phyloP scores from a whole-genome alignment of 2,888 invertebrate species.

The Micropterix aruncella region DNA sequence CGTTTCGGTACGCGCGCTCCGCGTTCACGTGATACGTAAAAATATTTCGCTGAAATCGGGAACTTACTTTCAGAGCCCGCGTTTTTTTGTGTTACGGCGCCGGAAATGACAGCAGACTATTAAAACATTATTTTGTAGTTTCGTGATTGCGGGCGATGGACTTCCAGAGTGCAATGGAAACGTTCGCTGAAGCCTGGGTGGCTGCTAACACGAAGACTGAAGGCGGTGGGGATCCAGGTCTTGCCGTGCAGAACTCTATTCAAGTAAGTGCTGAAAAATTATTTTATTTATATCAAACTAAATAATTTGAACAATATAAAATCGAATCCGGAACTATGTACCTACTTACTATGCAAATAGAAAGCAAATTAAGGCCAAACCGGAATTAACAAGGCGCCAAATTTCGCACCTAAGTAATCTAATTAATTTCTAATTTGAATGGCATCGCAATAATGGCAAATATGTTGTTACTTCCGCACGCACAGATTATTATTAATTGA shows the following conservation, averaged over 20 bases:
- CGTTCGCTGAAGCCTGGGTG: conserved; percentile 95
- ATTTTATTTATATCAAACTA: neutral
- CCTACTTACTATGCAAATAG: no score
- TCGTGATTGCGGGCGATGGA: conserved; percentile 48
- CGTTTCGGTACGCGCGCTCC: conserved; percentile 16
- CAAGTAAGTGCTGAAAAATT: conserved; percentile 40
- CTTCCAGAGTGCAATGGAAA: conserved; percentile 98
- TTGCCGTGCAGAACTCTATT: conserved; percentile 23
- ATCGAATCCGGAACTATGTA: no score
- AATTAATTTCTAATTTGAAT: no score
- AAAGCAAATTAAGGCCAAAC: no score
- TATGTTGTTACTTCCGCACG: no score
- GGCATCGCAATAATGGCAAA: no score
- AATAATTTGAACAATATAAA: no score
- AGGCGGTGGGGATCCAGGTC: conserved; percentile 11
- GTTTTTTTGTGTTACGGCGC: conserved; percentile 22
- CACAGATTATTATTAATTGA: no score
- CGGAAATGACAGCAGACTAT: no score
- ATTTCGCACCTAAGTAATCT: no score
- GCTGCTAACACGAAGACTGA: conserved; percentile 70
- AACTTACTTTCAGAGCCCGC: conserved; percentile 33
- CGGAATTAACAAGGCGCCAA: no score
- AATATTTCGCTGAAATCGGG: conserved; percentile 22
- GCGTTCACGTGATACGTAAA: conserved; percentile 24
- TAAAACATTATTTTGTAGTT: neutral